Conservation (phyloP, 2,113 vertebrate genomes). For the Pantherophis guttatus region DNA sequence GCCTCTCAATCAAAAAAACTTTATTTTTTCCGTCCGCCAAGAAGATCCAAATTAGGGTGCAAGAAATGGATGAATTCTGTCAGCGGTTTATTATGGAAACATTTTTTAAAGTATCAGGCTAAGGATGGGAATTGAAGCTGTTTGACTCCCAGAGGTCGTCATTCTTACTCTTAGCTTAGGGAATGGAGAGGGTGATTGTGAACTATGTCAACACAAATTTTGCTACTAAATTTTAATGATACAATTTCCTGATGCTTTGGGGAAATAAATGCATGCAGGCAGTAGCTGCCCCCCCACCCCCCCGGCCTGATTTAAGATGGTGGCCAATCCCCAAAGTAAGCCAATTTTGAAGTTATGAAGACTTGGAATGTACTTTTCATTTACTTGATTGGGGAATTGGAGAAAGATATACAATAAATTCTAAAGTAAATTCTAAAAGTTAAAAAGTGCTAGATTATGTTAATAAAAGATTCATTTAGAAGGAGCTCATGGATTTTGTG, state of each 20-base stretch:
- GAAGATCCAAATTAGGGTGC: background rate
- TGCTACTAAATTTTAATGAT: background rate
- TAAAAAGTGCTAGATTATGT: background rate
- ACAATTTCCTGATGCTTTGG: background rate
- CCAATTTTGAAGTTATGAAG: background rate
- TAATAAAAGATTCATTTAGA: background rate
- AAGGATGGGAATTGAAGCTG: background rate
- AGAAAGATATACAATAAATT: constrained; percentile 5
- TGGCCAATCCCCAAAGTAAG: background rate
- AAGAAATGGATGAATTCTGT: background rate
- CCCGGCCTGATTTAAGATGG: background rate
- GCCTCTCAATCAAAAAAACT: background rate
- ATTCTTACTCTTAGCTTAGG: background rate
- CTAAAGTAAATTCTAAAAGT: background rate
- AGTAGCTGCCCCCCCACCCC: background rate
- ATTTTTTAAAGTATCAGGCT: background rate
- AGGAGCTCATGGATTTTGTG: constrained; percentile 31
- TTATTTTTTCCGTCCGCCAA: background rate
- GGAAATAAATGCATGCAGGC: background rate
- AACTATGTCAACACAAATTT: background rate
- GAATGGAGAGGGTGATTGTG: background rate
- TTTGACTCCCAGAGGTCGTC: background rate
- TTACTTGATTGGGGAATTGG: background rate
- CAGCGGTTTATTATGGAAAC: background rate
- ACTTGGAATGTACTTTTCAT: background rate